These are phyloP conservation scores for Eustalomyia histrio DNA, from an alignment of 2,888 invertebrate species.

Conservation along the genomic window DNA sequence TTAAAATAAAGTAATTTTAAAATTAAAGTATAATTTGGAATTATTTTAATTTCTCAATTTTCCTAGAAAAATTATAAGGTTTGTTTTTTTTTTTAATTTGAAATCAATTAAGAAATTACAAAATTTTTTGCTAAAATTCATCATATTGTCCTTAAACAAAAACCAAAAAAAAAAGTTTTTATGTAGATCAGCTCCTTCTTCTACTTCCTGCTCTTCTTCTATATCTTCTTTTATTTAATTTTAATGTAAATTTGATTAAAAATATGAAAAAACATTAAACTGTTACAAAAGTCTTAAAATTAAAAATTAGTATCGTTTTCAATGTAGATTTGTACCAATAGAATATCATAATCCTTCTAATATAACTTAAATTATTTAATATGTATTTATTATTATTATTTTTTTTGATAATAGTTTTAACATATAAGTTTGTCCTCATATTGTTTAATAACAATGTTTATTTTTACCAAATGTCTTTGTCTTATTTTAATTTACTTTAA, in stretches of 20 bases:
- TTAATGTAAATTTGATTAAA: constrained; percentile 16
- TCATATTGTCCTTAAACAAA: constrained; percentile 43
- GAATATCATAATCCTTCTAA: constrained; percentile 4
- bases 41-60: too few species aligned
- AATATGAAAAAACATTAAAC: constrained; percentile 5
- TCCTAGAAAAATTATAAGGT: too few species aligned
- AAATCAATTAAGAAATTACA: background rate
- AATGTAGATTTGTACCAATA: constrained; percentile 30
- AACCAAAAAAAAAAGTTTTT: background rate
- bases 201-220: constrained; percentile 32
- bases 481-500: background rate
- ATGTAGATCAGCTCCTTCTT: constrained; percentile 43
- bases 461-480: background rate
- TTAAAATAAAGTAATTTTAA: too few species aligned
- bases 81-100: too few species aligned
- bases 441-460: background rate
- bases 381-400: background rate
- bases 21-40: background rate
- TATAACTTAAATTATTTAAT: background rate
- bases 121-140: constrained; percentile 51
- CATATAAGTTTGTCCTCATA: too few species aligned
- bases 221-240: constrained; percentile 16
- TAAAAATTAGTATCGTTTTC: constrained; percentile 16
- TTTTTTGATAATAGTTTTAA: background rate
- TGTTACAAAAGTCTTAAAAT: constrained; percentile 25